Conservation (phyloP, 2,888 invertebrate genomes). For the Lasioglossum villosulum region DNA sequence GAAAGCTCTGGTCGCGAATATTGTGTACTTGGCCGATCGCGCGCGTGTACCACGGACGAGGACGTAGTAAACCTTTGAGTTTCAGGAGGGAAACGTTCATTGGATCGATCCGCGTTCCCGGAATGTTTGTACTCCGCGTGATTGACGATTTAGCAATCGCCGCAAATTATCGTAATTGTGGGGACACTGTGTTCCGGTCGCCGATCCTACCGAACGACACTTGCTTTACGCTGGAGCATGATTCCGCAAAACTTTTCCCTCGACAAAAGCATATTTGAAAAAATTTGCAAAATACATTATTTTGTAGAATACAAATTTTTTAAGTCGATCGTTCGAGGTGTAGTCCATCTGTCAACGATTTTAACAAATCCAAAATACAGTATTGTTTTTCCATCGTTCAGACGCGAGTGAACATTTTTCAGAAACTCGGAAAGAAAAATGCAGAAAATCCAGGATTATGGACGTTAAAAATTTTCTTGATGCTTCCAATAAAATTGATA, state of each 20-base stretch:
- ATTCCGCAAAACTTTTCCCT: background rate
- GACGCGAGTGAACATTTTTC: background rate
- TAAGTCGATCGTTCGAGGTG: too few species aligned
- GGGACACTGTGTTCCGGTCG: background rate
- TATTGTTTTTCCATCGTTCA: too few species aligned
- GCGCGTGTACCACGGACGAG: background rate
- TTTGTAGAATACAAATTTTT: too few species aligned
- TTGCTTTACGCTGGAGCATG: background rate
- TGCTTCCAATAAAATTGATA: background rate
- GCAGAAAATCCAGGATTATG: background rate
- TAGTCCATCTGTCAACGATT: too few species aligned
- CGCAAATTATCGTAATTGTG: conserved; percentile 18
- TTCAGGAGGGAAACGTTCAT: conserved; percentile 24
- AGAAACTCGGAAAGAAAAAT: background rate
- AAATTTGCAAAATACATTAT: too few species aligned
- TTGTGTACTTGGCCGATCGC: conserved; percentile 27
- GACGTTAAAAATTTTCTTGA: background rate
- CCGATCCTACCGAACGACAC: background rate
- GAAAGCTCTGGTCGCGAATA: conserved; percentile 40
- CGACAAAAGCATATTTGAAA: background rate
- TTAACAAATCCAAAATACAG: too few species aligned
- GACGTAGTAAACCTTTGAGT: conserved; percentile 20
- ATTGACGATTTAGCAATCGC: conserved; percentile 25
- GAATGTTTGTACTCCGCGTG: conserved; percentile 17
- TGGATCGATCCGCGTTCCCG: conserved; percentile 13